Evolutionary conservation across 2,113 vertebrate genomes (phyloP), one percentile per base, ranked within the genome.

Genomic region (Nansenia antarctica): DNA sequence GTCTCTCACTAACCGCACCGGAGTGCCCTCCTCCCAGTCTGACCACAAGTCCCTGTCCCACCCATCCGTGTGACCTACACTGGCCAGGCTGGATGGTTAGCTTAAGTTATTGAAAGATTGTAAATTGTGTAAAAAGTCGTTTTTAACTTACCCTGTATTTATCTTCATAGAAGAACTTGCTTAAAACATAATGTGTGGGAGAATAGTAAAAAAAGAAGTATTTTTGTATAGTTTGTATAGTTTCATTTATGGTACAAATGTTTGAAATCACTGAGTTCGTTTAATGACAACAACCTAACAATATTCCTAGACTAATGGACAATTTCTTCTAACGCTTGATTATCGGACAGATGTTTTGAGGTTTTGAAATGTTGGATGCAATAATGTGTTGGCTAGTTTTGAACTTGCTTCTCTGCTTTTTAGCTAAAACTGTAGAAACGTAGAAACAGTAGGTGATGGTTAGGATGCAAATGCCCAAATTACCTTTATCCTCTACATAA

Each of bases 21-120:
- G 81, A 72, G 80, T 83, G 75, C 72, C 90, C 82, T 87, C 86
- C 14, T 82, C 90, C 34, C 85, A 88, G 42, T 80, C 93, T 63
- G 94, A 95, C 83, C 94, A 93, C 90, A 96, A 96, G 78, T 92
- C 94, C 65, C 89, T 92, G 78, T 92, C 94, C 0, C 87, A 94
- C 65, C 95, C 94, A 5, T 93, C 92, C 0, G 93, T 95, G 71
- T 95, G 87, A 95, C 64, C 55, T 26, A 27, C n/a, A 45, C 30
- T 0, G 66, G 77, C 62, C 9, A 47, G 30, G 20, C 24, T 20
- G 30, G 30, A 35, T 22, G 18, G 8, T 24, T n/a, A 1, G 5
- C 22, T 67, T 54, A 27, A 67, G 32, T 67, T 57, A 67, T 67
- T 67, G 14, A 65, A 64, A 14, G 35, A n/a, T 45, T 30, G 62